Base-by-base conservation (phyloP, 2,113 vertebrate genomes). In the Rhabdomys dilectus region DNA sequence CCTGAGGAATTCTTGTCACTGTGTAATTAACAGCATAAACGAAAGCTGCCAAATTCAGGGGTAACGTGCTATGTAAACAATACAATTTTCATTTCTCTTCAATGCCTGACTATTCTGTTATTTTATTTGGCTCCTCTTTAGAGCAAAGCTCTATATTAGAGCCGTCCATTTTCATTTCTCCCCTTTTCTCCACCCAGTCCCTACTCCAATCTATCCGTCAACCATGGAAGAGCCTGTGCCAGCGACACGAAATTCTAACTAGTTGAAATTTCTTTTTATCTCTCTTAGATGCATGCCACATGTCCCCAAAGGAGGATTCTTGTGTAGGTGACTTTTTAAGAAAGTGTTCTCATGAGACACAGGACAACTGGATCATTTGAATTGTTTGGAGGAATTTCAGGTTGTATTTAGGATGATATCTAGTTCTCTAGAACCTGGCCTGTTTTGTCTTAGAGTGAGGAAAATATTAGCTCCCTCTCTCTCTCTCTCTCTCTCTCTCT, bases 21-120 rank as follows among this genome's bases (percentile, higher is more conserved):
- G 21, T 39, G 75, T 39, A 29, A 78, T 73, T 66, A 29, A 56
- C 22, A 56, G 19, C 92, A 19, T n/a, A 90, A 42, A 85, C 53
- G 51, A 62, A 75, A 84, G 36, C 45, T 36, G 68, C 39, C 78
- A 80, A 48, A 13, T 80, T 68, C 62, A 29, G 77, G 72, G 39
- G 24, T 70, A 15, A 51, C 66, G 31, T n/a, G 80, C 45, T 82
- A 66, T 60, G 45, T 77, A 88, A 60, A 78, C 45, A 77, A 48
- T 24, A 75, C 29, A 62, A 53, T 15, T 76, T 94, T 86, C 58
- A 81, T 92, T 88, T 93, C 51, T 95, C 45, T 90, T 42, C 21
- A 95, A 12, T 68, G 31, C 66, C 48, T 48, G 22, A 88, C 53
- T 31, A 73, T 76, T 84, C 96, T 53, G 60, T 36, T 68, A 48